phyloP scores from a whole-genome alignment of 30 jellyfish, hydroid and myxozoan genomes.

The Chrysaora quinquecirrha region DNA sequence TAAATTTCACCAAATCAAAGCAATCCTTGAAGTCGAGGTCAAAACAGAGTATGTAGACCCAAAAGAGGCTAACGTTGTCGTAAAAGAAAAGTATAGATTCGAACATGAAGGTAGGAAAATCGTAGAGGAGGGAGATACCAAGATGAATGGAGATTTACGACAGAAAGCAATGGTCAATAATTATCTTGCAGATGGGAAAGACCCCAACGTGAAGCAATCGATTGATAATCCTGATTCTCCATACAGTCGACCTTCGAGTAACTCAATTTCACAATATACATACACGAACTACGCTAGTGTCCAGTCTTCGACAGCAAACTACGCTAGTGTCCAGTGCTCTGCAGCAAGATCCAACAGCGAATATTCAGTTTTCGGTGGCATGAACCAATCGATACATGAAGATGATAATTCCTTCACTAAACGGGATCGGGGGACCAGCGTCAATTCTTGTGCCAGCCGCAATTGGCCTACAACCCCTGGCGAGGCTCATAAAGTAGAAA shows the following conservation, averaged over 20 bases:
- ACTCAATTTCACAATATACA: neutral
- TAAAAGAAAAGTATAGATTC: slow-evolving; percentile 30
- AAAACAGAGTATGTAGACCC: neutral
- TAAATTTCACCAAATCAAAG: slow-evolving; percentile 59
- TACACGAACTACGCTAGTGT: neutral
- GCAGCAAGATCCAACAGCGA: slow-evolving; percentile 55
- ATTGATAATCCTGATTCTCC: slow-evolving; percentile 7
- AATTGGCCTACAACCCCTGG: slow-evolving; percentile 14
- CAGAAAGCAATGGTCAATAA: slow-evolving; percentile 53
- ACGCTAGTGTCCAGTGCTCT: slow-evolving; percentile 26
- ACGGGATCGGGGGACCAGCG: slow-evolving; percentile 2
- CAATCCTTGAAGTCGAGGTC: slow-evolving; percentile 46
- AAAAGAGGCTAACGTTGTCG: slow-evolving; percentile 8
- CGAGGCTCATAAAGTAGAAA: slow-evolving; percentile 34
- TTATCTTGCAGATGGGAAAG: slow-evolving; percentile 25
- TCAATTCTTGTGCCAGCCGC: neutral
- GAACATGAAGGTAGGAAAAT: slow-evolving; percentile 31
- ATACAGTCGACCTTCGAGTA: neutral
- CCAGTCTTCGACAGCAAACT: neutral
- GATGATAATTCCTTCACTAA: neutral
- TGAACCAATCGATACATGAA: slow-evolving; percentile 2
- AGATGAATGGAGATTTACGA: slow-evolving; percentile 30
- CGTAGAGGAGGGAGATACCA: slow-evolving; percentile 39
- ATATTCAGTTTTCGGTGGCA: slow-evolving; percentile 25
- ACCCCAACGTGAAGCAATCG: slow-evolving; percentile 9